Conservation (phyloP, 1,140 invertebrate genomes). For the Lerema accius region DNA sequence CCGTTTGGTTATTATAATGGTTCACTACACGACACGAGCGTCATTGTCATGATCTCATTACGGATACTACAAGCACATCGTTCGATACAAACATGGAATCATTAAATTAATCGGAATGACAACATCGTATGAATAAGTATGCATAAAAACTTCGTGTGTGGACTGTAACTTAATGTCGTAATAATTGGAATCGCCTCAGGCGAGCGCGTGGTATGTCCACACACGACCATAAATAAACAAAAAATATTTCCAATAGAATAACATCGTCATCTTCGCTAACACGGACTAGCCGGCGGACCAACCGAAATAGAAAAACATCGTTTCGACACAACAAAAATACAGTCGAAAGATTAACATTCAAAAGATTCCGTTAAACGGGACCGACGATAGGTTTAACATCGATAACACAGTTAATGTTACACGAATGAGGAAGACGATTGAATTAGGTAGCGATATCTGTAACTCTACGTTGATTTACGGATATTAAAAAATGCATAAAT, state of each 20-base stretch:
- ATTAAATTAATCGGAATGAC: slow-evolving; percentile 49
- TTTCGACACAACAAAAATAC: slow-evolving; percentile 14
- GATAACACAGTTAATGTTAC: slow-evolving; percentile 28
- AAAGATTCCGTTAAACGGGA: slow-evolving; percentile 18
- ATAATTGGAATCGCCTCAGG: slow-evolving; percentile 63
- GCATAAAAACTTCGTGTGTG: slow-evolving; percentile 4
- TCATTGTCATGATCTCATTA: slow-evolving; percentile 12
- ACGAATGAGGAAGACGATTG: slow-evolving; percentile 9
- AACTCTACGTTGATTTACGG: slow-evolving; percentile 20
- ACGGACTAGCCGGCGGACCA: not conserved
- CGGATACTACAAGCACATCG: not conserved
- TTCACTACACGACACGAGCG: not conserved
- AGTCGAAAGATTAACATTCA: slow-evolving; percentile 27
- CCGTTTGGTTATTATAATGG: slow-evolving; percentile 29
- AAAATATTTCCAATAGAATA: slow-evolving; percentile 19
- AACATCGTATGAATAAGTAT: slow-evolving; percentile 34
- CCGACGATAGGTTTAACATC: slow-evolving; percentile 18
- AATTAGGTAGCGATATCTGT: slow-evolving; percentile 11
- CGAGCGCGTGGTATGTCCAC: slow-evolving; percentile 39
- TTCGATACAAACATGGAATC: slow-evolving; percentile 21
- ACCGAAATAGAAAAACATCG: slow-evolving; percentile 24
- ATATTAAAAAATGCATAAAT: not conserved
- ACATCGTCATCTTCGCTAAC: slow-evolving; percentile 11
- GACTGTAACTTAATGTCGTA: slow-evolving; percentile 49
- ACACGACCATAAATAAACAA: slow-evolving; percentile 32